These are phyloP conservation scores for Pygathrix nemaeus DNA, from an alignment of 2,113 vertebrate species.

Conservation along the genomic window DNA sequence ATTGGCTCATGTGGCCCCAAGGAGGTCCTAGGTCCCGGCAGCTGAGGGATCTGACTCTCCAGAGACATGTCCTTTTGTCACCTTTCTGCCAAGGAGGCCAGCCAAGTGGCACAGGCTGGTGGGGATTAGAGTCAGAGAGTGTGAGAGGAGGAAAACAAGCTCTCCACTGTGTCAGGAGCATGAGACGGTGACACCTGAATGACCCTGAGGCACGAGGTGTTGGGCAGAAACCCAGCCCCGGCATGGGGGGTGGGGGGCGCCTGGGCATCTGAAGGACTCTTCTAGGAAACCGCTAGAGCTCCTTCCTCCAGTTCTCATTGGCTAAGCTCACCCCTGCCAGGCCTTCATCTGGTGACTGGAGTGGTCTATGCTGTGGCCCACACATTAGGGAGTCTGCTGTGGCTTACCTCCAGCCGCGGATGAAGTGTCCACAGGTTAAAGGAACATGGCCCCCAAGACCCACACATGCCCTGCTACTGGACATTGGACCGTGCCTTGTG, in stretches of 20 bases:
- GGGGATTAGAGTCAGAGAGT: constrained; percentile 42
- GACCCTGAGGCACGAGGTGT: neutral
- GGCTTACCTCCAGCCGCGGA: neutral
- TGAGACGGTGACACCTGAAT: constrained; percentile 2
- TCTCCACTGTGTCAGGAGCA: neutral
- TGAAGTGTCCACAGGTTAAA: neutral
- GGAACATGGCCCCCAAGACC: neutral
- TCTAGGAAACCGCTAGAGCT: constrained; percentile 2
- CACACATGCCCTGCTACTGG: neutral
- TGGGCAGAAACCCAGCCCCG: neutral
- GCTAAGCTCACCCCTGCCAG: neutral
- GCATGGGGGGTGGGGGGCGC: neutral
- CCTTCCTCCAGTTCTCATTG: neutral
- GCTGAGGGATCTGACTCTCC: constrained; percentile 6
- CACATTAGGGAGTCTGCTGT: neutral
- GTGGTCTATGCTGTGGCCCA: too few relatives aligned
- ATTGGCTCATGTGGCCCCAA: neutral
- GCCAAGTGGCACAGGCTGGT: constrained; percentile 59
- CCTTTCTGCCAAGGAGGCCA: constrained; percentile 64
- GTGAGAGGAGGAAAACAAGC: constrained; percentile 25
- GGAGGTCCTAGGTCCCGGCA: neutral
- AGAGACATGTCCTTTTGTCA: constrained; percentile 29
- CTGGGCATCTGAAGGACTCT: neutral
- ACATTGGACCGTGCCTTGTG: neutral
- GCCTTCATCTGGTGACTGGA: neutral